A percentile compares a stretch with the other conserved stretches of the same genome.
These are phyloP conservation scores for Drosophila murphyi DNA, from an alignment of 1,140 invertebrate genomes.

Conservation along the genomic window DNA sequence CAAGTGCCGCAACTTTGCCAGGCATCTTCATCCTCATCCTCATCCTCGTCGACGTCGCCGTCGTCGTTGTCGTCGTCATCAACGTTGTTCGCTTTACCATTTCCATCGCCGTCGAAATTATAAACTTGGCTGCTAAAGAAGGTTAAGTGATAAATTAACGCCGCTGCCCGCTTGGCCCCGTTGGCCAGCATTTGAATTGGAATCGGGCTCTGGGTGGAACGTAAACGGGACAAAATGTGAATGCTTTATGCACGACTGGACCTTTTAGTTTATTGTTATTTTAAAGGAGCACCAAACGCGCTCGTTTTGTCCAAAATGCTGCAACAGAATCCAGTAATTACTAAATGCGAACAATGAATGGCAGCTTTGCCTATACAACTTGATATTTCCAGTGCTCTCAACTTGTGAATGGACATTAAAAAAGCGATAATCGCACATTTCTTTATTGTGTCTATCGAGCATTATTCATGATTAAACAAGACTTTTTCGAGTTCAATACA, in stretches of 20 bases:
- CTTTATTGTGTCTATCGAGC: not conserved
- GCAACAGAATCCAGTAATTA: slow-evolving; percentile 33
- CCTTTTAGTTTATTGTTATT: slow-evolving; percentile 79
- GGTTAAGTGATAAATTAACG: slow-evolving; percentile 82
- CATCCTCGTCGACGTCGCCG: not conserved
- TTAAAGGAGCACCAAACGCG: slow-evolving; percentile 45
- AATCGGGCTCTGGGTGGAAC: slow-evolving; percentile 28
- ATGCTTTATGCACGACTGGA: slow-evolving; percentile 78
- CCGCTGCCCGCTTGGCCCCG: slow-evolving; percentile 48
- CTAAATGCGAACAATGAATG: slow-evolving; percentile 15
- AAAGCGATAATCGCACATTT: not conserved
- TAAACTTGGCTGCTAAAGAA: slow-evolving; percentile 81
- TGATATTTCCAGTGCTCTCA: not conserved
- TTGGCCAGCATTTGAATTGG: slow-evolving; percentile 25
- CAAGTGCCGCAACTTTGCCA: slow-evolving; percentile 60
- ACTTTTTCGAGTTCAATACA: not conserved
- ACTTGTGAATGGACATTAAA: not conserved
- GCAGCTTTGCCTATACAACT: slow-evolving; percentile 4
- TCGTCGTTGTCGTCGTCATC: slow-evolving; percentile 7
- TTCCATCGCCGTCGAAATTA: slow-evolving; percentile 64
- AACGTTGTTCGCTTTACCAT: slow-evolving; percentile 40
- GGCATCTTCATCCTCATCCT: slow-evolving; percentile 39
- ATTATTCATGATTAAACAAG: not conserved
- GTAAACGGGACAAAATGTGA: slow-evolving; percentile 45
- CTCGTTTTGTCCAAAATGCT: slow-evolving; percentile 5